Conservation (phyloP, 2,797 vertebrate genomes). For the Brachyrhaphis roseni region DNA sequence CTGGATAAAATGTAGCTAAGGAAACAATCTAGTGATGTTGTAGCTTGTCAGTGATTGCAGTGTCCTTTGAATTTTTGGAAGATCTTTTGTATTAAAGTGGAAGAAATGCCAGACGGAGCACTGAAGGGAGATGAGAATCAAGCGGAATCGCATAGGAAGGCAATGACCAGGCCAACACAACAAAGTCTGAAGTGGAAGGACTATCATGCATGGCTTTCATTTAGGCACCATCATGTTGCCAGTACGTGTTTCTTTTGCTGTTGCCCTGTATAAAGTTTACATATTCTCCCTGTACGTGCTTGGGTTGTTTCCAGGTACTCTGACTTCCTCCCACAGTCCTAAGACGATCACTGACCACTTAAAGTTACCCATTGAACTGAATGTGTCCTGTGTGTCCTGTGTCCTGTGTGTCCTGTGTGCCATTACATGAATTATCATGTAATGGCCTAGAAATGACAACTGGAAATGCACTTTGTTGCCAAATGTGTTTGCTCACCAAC, state of each 20-base stretch:
- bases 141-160: too few species aligned
- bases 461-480: neutral
- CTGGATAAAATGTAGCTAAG: neutral
- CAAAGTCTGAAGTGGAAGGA: neutral
- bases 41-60: neutral
- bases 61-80: neutral
- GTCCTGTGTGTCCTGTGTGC: neutral
- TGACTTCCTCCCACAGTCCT: neutral
- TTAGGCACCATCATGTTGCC: too few species aligned
- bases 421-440: neutral
- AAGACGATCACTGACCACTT: neutral
- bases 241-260: fast-evolving
- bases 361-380: neutral
- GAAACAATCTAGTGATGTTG: neutral
- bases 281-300: neutral
- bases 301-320: neutral
- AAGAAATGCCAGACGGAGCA: neutral
- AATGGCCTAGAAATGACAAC: neutral
- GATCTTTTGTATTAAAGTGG: neutral
- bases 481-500: neutral
- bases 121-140: too few species aligned
- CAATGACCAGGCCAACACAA: neutral
- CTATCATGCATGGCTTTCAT: neutral
- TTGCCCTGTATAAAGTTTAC: neutral
- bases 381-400: neutral